phyloP scores from a whole-genome alignment of 1,140 invertebrate genomes.

The Euwallacea fornicatus region DNA sequence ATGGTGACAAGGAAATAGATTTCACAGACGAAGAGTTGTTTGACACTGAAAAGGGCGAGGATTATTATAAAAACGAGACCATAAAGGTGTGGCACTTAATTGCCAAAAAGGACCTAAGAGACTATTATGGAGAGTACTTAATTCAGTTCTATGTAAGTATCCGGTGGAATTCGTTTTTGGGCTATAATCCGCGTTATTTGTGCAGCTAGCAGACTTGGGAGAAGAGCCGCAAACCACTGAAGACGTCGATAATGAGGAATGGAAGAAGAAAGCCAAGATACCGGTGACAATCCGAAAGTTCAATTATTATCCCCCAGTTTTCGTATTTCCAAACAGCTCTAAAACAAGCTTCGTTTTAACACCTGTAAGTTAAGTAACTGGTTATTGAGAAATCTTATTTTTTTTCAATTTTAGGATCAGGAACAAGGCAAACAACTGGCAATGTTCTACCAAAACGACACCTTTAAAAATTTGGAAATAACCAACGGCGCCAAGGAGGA shows the following conservation, averaged over 20 bases:
- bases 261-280: constrained; percentile 7
- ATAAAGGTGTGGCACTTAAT: constrained; percentile 52
- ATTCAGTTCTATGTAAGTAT: constrained; percentile 54
- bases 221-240: constrained; percentile 41
- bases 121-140: constrained; percentile 58
- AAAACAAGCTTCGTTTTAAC: background rate
- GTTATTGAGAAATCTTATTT: background rate
- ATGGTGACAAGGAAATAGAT: constrained; percentile 41
- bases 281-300: constrained; percentile 40
- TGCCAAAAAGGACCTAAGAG: constrained; percentile 52
- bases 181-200: background rate
- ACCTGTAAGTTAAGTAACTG: background rate
- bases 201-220: constrained; percentile 58
- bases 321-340: background rate
- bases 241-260: background rate
- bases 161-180: background rate
- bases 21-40: constrained; percentile 50
- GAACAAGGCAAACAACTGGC: constrained; percentile 8
- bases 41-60: constrained; percentile 50
- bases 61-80: constrained; percentile 29
- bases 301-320: constrained; percentile 29
- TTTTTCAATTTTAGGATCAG: constrained; percentile 18
- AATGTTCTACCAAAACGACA: constrained; percentile 10
- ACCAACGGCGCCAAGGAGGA: background rate
- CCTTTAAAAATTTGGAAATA: constrained; percentile 15